These are phyloP conservation scores for Aphelinus certus DNA, from an alignment of 1,140 invertebrate genomes.

Conservation along the genomic window DNA sequence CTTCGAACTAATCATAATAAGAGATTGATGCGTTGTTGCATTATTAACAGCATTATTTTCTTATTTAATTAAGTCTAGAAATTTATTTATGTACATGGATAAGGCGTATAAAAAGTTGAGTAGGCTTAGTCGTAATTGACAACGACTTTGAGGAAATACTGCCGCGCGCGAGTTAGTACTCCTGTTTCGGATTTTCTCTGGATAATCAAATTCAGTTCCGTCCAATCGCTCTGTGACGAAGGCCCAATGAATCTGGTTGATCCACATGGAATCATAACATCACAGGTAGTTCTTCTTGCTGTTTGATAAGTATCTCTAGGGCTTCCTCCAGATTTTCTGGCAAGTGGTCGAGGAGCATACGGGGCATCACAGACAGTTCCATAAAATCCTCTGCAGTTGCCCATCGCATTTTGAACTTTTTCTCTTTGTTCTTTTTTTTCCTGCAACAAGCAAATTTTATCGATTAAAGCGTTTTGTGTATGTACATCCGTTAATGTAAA, in stretches of 20 bases:
- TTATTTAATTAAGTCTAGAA: slow-evolving; percentile 14
- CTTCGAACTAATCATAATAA: neutral
- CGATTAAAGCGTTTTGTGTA: neutral
- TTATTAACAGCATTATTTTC: slow-evolving; percentile 11
- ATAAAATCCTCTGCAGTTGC: slow-evolving; percentile 78
- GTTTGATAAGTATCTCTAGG: slow-evolving; percentile 69
- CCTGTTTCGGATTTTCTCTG: slow-evolving; percentile 2
- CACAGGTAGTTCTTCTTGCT: slow-evolving; percentile 57
- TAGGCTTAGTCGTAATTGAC: slow-evolving; percentile 25
- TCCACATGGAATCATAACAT: slow-evolving; percentile 48
- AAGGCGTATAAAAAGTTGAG: slow-evolving; percentile 45
- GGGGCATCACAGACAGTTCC: slow-evolving; percentile 78
- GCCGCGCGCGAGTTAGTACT: neutral
- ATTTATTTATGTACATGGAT: slow-evolving; percentile 37
- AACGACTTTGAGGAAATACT: slow-evolving; percentile 23
- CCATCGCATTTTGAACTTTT: slow-evolving; percentile 78
- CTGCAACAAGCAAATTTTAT: slow-evolving; percentile 41
- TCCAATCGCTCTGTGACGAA: neutral
- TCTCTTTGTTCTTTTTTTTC: slow-evolving; percentile 53
- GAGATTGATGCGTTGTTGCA: neutral
- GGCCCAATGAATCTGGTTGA: neutral
- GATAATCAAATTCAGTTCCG: slow-evolving; percentile 11
- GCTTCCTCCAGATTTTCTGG: slow-evolving; percentile 77
- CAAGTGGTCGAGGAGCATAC: slow-evolving; percentile 80
- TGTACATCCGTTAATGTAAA: neutral